A percentile compares a stretch with the other conserved stretches of the same genome.
Conservation (phyloP, 2,797 vertebrate species). For the Prunella strophiata region DNA sequence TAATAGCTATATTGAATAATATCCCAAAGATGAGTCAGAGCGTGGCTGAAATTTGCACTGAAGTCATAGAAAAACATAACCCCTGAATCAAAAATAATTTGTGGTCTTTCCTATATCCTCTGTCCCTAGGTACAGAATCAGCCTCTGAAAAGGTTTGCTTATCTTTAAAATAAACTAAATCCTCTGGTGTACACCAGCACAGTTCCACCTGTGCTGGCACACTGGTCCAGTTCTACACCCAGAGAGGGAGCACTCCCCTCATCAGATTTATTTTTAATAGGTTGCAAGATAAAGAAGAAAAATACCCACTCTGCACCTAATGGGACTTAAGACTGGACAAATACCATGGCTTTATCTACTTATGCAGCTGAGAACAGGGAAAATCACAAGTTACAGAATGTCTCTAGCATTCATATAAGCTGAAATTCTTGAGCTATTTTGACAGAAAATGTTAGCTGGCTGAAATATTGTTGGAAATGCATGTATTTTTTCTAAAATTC, state of each 20-base stretch:
- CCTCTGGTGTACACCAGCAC: not conserved
- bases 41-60: constrained; percentile 11
- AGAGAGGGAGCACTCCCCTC: not conserved
- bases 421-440: not conserved
- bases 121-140: not conserved
- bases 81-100: not conserved
- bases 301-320: not conserved
- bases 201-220: not conserved
- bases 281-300: not conserved
- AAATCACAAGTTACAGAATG: not conserved
- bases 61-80: not conserved
- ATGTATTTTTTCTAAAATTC: not conserved
- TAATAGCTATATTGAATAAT: constrained; percentile 12
- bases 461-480: not conserved
- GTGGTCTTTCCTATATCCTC: not conserved
- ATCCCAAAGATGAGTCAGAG: constrained; percentile 7
- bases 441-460: not conserved
- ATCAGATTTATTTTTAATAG: not conserved
- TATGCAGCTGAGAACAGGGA: not conserved
- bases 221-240: not conserved
- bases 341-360: not conserved
- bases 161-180: not conserved
- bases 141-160: not conserved
- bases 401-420: not conserved
- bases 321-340: not conserved